A percentile compares a stretch with the other conserved stretches of the same genome.
These are phyloP conservation scores for Tenebrosternarchus preto DNA, from an alignment of 2,113 vertebrate species.

Conservation along the genomic window DNA sequence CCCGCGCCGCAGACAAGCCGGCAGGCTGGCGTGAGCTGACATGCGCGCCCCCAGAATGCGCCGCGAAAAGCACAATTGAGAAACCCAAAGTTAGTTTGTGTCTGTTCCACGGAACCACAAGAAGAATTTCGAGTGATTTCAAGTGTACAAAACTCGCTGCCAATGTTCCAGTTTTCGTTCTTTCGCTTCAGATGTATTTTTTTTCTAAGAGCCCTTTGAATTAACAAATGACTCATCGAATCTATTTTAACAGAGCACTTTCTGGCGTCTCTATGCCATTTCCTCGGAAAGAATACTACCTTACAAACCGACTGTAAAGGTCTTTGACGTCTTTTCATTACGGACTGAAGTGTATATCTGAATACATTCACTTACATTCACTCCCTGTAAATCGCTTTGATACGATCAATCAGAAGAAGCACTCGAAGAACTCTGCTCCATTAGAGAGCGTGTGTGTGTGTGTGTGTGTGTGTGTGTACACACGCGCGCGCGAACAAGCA, in stretches of 20 bases:
- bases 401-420: constrained; percentile 57
- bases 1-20: not conserved
- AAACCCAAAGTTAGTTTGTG: not conserved
- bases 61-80: not conserved
- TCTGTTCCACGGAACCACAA: not conserved
- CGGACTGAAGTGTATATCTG: not conserved
- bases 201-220: not conserved
- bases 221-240: constrained; percentile 17
- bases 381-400: constrained; percentile 40
- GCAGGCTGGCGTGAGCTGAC: not conserved
- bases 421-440: constrained; percentile 33
- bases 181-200: not conserved
- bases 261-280: not conserved
- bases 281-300: not conserved
- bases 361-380: constrained; percentile 8
- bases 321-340: not conserved
- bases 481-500: constrained; percentile 22
- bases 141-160: not conserved
- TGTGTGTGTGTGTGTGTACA: not conserved
- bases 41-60: not conserved
- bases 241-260: constrained; percentile 7
- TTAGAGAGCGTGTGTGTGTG: constrained; percentile 15
- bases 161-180: not conserved
- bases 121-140: not conserved
- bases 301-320: not conserved